Evolutionary conservation across 2,113 vertebrate species (phyloP), one percentile per base, ranked within the genome.

Genomic region (Cromileptes altivelis): DNA sequence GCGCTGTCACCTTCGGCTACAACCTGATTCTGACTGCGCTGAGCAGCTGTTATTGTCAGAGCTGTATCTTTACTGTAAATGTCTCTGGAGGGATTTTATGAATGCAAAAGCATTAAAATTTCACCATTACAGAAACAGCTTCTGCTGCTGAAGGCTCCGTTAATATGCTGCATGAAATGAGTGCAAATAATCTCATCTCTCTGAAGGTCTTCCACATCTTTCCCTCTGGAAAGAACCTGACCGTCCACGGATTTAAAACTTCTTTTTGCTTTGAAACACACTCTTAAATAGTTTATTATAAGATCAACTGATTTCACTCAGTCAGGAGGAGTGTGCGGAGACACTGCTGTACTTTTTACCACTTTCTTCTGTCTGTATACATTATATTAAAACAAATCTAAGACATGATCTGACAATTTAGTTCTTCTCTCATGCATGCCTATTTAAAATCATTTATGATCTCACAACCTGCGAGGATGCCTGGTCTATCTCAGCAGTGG

Each of bases 1-100:
- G 30, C 21, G 40, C 27, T 49, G 63, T 67, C 80, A 78, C 76
- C 55, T 61, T 25, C 1, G 21, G 37, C 62, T 13, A 0, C 8
- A 23, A 40, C 25, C 33, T 21, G 47, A 61, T 47, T 62, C 68
- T 72, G 56, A 72, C 65, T 62, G 21, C 0, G 27, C 62, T 30
- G 53, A 47, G 77, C 27, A 37, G 37, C 70, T 50, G 82, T 77
- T 50, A 14, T 40, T 21, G 62, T 74, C 52, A 55, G 25, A 68
- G 70, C 50, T 6, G 0, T 17, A 4, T 52, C 33, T 63, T 65
- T 19, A 74, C 55, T 63, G 56, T 45, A 57, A 81, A 70, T 60
- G 1, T 61, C 62, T 82, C 68, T 7, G 10, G 9, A 71, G 63
- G 71, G 75, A 37, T 62, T 67, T 71, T 33, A 12, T 42, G 15